These are phyloP conservation scores for Erethizon dorsatum DNA, from an alignment of 2,797 vertebrate genomes.

Conservation along the genomic window DNA sequence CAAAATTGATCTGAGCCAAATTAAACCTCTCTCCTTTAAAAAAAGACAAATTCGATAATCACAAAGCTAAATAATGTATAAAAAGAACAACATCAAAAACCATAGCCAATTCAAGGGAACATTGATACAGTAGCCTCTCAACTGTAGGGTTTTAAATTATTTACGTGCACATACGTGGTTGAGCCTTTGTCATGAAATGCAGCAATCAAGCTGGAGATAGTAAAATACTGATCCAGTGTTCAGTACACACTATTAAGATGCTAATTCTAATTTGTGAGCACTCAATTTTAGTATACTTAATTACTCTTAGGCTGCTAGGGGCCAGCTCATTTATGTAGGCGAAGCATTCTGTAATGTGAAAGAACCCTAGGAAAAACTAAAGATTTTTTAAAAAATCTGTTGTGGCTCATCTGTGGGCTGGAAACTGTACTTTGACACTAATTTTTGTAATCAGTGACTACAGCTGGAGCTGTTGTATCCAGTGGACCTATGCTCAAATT, in stretches of 20 bases:
- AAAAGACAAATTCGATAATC: slow-evolving; percentile 53
- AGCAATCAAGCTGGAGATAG: background rate
- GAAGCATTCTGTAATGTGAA: background rate
- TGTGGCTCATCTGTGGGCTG: background rate
- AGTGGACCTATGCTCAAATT: slow-evolving; percentile 29
- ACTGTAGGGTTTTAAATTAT: slow-evolving; percentile 8
- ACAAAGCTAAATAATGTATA: slow-evolving; percentile 36
- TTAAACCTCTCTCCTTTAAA: background rate
- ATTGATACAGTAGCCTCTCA: slow-evolving; percentile 38
- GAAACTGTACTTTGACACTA: slow-evolving; percentile 14
- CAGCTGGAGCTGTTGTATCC: background rate
- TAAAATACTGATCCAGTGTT: slow-evolving; percentile 10
- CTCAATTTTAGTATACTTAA: slow-evolving; percentile 26
- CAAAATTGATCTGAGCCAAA: background rate
- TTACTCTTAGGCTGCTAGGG: background rate
- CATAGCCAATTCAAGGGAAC: slow-evolving; percentile 19
- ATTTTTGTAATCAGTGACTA: slow-evolving; percentile 21
- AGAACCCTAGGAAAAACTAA: background rate
- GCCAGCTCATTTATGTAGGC: background rate
- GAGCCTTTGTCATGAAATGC: background rate
- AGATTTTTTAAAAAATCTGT: background rate
- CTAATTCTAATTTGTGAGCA: slow-evolving; percentile 35
- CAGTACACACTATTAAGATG: background rate
- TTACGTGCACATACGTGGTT: background rate
- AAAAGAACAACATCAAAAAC: slow-evolving; percentile 23